phyloP scores from a whole-genome alignment of 2,888 invertebrate genomes.

The Ceratothoa steindachneri region DNA sequence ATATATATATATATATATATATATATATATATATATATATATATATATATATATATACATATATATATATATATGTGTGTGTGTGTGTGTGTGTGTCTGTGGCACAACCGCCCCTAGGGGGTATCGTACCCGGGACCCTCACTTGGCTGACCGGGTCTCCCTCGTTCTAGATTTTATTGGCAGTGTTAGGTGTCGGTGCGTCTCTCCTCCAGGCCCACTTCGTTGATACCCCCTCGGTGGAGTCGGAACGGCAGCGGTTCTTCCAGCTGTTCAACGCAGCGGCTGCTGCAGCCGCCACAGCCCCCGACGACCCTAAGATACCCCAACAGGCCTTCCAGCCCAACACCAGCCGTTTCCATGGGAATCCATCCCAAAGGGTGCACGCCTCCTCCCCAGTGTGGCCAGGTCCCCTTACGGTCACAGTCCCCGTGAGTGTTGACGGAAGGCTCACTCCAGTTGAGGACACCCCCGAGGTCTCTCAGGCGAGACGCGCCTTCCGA shows the following conservation, averaged over 20 bases:
- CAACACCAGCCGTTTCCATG: neutral
- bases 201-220: too few species aligned
- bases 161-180: slow-evolving; percentile 2
- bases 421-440: neutral
- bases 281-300: neutral
- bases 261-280: neutral
- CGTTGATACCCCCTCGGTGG: neutral
- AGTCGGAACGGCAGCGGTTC: neutral
- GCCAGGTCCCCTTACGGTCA: neutral
- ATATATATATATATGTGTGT: too few species aligned
- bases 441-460: neutral
- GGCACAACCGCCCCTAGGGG: too few species aligned
- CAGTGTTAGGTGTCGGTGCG: neutral
- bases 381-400: neutral
- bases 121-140: too few species aligned
- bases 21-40: neutral
- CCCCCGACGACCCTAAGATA: neutral
- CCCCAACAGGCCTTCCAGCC: neutral
- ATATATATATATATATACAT: neutral
- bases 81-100: too few species aligned
- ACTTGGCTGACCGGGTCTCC: too few species aligned
- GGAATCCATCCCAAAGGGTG: neutral
- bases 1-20: slow-evolving; percentile 11
- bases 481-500: neutral
- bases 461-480: neutral